phyloP scores from a whole-genome alignment of 2,888 invertebrate genomes.

The Tiphia femorata region DNA sequence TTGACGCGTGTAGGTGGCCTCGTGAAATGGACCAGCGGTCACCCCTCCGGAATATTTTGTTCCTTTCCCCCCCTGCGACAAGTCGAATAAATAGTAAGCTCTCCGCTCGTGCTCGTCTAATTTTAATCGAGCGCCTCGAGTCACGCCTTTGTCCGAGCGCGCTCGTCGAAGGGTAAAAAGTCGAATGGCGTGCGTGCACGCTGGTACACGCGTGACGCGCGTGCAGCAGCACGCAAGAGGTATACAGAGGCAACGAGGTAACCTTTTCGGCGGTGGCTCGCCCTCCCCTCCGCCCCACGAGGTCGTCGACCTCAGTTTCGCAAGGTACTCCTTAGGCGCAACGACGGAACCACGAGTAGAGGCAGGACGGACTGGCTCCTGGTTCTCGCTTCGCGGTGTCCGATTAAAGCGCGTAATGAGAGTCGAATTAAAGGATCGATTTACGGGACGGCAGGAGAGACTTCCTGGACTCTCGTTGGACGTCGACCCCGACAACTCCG shows the following conservation, averaged over 20 bases:
- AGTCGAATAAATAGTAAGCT: no score
- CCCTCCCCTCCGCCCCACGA: slow-evolving; percentile 28
- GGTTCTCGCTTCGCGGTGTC: slow-evolving; percentile 3
- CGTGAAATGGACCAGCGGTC: no score
- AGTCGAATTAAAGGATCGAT: no score
- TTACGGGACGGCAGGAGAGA: no score
- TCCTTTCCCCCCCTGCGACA: no score
- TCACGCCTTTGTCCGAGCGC: no score
- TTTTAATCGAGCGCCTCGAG: no score
- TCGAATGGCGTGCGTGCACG: neutral
- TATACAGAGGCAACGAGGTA: slow-evolving; percentile 23
- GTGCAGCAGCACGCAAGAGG: slow-evolving; percentile 20
- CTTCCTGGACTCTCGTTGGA: no score
- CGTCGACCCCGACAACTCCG: no score
- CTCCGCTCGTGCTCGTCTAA: neutral
- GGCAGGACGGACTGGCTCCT: neutral
- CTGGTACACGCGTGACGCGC: slow-evolving; percentile 11
- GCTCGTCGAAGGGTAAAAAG: no score
- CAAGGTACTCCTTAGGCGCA: slow-evolving; percentile 27
- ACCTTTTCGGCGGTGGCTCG: slow-evolving; percentile 32
- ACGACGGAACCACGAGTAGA: slow-evolving; percentile 11
- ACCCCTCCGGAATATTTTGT: no score
- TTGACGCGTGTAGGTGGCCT: no score
- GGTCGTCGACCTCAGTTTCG: slow-evolving; percentile 51
- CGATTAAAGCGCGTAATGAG: slow-evolving; percentile 36